Evolutionary conservation across 2,113 vertebrate genomes (phyloP).

Genomic region (Heliornis fulica): DNA sequence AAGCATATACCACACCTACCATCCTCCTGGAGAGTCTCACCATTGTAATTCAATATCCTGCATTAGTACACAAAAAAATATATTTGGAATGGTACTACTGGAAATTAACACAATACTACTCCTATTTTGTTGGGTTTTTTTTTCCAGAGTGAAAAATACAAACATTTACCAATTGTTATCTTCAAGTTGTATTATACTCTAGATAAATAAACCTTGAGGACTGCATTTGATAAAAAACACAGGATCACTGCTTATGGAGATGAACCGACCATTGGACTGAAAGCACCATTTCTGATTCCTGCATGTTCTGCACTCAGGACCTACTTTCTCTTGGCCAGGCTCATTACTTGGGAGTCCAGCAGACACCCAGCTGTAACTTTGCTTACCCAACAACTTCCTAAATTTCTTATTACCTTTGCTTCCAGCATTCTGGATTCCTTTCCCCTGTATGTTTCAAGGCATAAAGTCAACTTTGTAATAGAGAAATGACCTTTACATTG

Average conservation of each 20-base stretch:
- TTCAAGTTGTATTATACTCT: conserved; percentile 13
- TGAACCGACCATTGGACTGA: background rate
- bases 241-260: background rate
- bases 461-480: background rate
- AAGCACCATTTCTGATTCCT: background rate
- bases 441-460: background rate
- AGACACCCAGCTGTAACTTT: background rate
- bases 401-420: background rate
- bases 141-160: background rate
- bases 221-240: conserved; percentile 8
- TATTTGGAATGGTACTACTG: background rate
- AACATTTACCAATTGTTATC: background rate
- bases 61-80: background rate
- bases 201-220: background rate
- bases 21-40: conserved; percentile 14
- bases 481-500: background rate
- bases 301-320: background rate
- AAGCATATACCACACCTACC: background rate
- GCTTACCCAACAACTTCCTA: background rate
- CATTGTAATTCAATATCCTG: background rate
- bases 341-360: background rate
- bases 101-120: background rate
- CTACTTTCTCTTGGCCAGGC: background rate
- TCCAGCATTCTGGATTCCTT: background rate
- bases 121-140: background rate